These are phyloP conservation scores for Tolmerus cingulatus DNA, from an alignment of 2,888 invertebrate genomes.

Conservation along the genomic window DNA sequence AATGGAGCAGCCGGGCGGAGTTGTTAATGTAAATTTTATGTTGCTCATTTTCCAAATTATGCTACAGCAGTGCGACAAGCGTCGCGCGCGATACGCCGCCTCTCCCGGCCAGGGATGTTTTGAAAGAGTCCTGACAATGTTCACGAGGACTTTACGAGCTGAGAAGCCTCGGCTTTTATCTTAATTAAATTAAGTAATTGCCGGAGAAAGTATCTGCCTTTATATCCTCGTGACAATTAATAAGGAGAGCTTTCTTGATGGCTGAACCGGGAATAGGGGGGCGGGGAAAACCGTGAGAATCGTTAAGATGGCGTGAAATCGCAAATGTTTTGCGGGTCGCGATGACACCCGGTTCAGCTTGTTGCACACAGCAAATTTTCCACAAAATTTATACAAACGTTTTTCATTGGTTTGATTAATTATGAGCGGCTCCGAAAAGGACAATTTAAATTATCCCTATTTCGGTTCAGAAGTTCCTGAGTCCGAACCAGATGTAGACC, in stretches of 20 bases:
- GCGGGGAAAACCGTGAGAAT: neutral
- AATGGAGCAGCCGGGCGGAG: slow-evolving; percentile 22
- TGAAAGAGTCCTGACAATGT: slow-evolving; percentile 42
- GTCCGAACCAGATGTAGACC: neutral
- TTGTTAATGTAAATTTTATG: slow-evolving; percentile 49
- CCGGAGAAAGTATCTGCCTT: slow-evolving; percentile 45
- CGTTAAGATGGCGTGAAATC: neutral
- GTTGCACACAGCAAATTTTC: neutral
- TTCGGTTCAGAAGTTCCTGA: neutral
- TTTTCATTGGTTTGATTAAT: neutral
- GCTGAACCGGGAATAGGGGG: neutral
- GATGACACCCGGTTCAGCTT: neutral
- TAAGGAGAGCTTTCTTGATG: slow-evolving; percentile 24
- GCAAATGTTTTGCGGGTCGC: slow-evolving; percentile 11
- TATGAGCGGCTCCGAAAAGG: neutral
- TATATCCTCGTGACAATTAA: slow-evolving; percentile 47
- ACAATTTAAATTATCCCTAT: neutral
- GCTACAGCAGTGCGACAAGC: slow-evolving; percentile 44
- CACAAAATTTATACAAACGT: neutral
- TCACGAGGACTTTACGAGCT: slow-evolving; percentile 46
- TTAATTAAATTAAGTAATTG: slow-evolving; percentile 49
- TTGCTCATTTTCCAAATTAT: slow-evolving; percentile 47
- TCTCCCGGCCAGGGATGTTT: neutral
- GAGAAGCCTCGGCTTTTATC: slow-evolving; percentile 48
- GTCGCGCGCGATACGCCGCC: neutral